These are phyloP conservation scores for Oxyura jamaicensis DNA, from an alignment of 2,113 vertebrate genomes.

Conservation along the genomic window DNA sequence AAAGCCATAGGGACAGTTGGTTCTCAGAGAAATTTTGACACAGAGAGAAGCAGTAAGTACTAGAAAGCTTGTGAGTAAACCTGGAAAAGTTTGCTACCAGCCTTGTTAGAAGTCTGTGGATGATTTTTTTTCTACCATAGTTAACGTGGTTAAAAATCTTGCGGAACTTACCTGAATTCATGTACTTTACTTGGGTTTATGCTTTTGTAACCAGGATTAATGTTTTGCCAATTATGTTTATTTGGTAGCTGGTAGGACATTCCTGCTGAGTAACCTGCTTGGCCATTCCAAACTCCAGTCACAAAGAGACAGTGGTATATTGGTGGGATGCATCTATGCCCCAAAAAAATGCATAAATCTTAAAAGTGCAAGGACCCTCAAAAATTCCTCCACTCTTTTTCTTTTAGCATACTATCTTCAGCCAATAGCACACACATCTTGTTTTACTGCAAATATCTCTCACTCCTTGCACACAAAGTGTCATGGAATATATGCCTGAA, in stretches of 20 bases:
- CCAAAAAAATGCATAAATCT: background rate
- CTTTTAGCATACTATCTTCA: too few relatives aligned
- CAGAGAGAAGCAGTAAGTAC: background rate
- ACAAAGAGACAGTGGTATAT: background rate
- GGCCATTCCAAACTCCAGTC: background rate
- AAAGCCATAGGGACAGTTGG: background rate
- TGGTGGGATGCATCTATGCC: background rate
- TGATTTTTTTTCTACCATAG: background rate
- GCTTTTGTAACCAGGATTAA: background rate
- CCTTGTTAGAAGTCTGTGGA: background rate
- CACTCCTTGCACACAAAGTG: background rate
- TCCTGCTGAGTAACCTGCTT: background rate
- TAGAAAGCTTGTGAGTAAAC: background rate
- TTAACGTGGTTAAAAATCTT: background rate
- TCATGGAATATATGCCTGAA: background rate
- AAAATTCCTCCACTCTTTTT: background rate
- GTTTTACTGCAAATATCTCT: background rate
- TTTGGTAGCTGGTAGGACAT: background rate
- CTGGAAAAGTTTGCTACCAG: background rate
- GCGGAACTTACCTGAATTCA: background rate
- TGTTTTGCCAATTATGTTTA: background rate
- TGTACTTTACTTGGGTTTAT: background rate
- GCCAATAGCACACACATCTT: background rate
- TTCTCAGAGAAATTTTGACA: background rate
- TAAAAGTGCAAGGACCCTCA: background rate